Base-by-base conservation (phyloP, 2,113 vertebrate genomes). In the Tachysurus vachellii region DNA sequence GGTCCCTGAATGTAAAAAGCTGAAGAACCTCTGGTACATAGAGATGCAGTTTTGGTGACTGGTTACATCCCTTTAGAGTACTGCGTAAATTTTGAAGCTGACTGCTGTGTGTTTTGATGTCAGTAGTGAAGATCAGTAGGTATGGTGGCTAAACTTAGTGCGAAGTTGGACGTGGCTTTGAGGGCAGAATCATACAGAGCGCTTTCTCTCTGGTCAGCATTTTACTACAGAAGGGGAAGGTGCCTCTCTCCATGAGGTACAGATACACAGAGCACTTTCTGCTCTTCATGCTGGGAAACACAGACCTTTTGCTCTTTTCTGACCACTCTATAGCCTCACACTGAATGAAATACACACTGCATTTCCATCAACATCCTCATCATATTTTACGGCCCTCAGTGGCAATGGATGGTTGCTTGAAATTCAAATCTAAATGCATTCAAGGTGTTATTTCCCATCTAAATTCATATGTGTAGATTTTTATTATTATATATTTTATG, bases 131-230 rank as follows among this genome's bases (percentile, higher is more conserved):
- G 36, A 28, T n/a, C 11, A 59, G 11, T 70, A 21, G 23, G 3
- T 80, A 57, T n/a, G 4, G 53, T 11, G 16, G 53, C 19, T 19
- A 5, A 44, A 61, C 56, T 42, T 44, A 62, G 57, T 85, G 4
- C 23, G 50, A 80, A 23, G 79, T 59, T 80, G 31, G 11, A 59
- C 54, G 16, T 50, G 71, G 61, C 57, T 77, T 79, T 82, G 80
- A 75, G 76, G 82, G 59, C 70, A 83, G 66, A 54, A 80, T 76
- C 88, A 79, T 77, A 88, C 83, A 44, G 68, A 89, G 79, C 79
- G 70, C 61, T 71, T 61, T 28, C 36, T 76, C 77, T 81, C 61
- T 42, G 70, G 91, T 93, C 93, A 93, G 93, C 92, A 83, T 53
- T 89, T 89, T 66, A 82, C 85, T 89, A 26, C 87, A 88, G 88